Conservation (phyloP, 2,113 vertebrate genomes). For the Paracanthobrama guichenoti region DNA sequence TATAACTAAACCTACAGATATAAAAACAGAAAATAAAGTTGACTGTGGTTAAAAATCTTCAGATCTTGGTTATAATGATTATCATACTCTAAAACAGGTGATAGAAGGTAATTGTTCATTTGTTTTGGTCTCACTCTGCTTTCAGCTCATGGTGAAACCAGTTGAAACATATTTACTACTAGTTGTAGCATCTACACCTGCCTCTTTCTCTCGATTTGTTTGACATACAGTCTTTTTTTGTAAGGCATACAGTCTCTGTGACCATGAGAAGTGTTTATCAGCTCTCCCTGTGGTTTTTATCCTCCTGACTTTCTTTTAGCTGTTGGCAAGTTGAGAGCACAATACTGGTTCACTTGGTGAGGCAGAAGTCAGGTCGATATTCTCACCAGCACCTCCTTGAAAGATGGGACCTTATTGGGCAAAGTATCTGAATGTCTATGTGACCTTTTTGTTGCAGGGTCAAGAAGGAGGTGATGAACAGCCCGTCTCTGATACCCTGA, state of each 20-base stretch:
- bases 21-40: too few relatives aligned
- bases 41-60: not conserved
- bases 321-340: constrained; percentile 49
- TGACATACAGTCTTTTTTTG: constrained; percentile 16
- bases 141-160: constrained; percentile 8
- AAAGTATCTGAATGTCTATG: not conserved
- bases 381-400: constrained; percentile 23
- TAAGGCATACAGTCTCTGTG: constrained; percentile 38
- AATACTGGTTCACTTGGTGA: not conserved
- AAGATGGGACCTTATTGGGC: not conserved
- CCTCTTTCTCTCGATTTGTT: constrained; percentile 18
- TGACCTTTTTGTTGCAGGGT: constrained; percentile 61
- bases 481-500: constrained; percentile 51
- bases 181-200: constrained; percentile 11
- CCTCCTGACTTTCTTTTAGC: constrained; percentile 52
- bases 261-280: constrained; percentile 56
- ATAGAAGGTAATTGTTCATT: not conserved
- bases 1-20: not conserved
- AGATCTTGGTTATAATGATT: not conserved
- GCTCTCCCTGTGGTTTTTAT: constrained; percentile 37
- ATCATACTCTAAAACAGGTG: not conserved
- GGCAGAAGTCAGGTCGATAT: constrained; percentile 34
- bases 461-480: constrained; percentile 62
- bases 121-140: not conserved
- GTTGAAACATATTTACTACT: not conserved